These are phyloP conservation scores for Congeria kusceri DNA, from an alignment of 2,888 invertebrate species.

Conservation along the genomic window DNA sequence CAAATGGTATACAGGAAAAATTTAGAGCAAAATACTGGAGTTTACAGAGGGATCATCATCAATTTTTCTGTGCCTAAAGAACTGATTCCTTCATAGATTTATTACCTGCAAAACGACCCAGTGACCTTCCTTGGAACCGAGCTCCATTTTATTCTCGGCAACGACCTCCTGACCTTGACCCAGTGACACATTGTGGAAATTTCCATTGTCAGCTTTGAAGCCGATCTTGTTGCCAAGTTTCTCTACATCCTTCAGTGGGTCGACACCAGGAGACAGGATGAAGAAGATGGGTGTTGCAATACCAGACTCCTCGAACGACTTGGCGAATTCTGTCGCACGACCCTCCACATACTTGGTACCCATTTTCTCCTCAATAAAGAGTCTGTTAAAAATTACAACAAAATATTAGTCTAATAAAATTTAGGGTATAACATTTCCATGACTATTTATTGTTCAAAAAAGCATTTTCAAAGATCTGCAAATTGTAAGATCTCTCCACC, in stretches of 20 bases:
- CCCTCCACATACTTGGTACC: conserved; percentile 96
- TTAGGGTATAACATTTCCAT: too few relatives aligned
- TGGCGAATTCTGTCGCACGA: conserved; percentile 94
- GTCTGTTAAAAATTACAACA: conserved; percentile 87
- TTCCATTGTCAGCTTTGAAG: conserved; percentile 91
- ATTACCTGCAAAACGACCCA: conserved; percentile 96
- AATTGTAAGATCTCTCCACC: too few relatives aligned
- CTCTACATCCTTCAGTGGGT: conserved; percentile 98
- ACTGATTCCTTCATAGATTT: background rate
- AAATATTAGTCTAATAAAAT: too few relatives aligned
- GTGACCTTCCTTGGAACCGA: conserved; percentile 93
- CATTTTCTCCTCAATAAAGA: conserved; percentile 97
- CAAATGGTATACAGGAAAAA: too few relatives aligned
- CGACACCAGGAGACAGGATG: conserved; percentile 97
- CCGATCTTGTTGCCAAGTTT: conserved; percentile 93
- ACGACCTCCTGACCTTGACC: conserved; percentile 97
- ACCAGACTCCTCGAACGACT: conserved; percentile 97
- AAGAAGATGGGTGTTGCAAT: conserved; percentile 98
- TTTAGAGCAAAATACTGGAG: too few relatives aligned
- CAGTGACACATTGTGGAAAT: conserved; percentile 97
- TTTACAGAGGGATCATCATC: too few relatives aligned
- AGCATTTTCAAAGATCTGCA: too few relatives aligned
- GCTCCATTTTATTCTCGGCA: conserved; percentile 97
- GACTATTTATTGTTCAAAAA: too few relatives aligned
- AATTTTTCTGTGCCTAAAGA: background rate